Evolutionary conservation across 35 echinoderm and acorn worm species (phyloP).

Genomic region (Ophiothrix spiculata): DNA sequence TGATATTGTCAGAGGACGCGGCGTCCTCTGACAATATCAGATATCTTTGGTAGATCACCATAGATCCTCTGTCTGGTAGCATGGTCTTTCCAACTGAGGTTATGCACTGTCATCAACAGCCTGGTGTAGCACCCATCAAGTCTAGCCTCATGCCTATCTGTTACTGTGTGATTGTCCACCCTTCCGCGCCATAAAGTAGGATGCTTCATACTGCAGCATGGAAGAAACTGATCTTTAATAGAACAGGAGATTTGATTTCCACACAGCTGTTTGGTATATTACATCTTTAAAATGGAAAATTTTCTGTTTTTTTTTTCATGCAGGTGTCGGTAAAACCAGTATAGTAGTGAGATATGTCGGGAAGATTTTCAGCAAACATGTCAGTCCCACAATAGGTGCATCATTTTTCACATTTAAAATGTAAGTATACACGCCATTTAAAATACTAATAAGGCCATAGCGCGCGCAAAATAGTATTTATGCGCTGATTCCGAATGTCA

Average conservation of each 20-base stretch:
- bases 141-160: background rate
- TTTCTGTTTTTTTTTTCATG: background rate
- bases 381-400: slow-evolving; percentile 87
- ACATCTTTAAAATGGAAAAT: background rate
- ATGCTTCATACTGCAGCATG: background rate
- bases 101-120: no score
- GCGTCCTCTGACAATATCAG: no score
- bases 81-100: background rate
- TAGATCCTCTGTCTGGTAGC: no score
- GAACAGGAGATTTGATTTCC: background rate
- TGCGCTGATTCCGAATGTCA: no score
- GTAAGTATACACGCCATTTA: no score
- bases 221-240: background rate
- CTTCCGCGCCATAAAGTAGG: background rate
- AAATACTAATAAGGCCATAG: no score
- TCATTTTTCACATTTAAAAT: slow-evolving; percentile 99
- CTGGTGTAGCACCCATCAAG: no score
- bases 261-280: background rate
- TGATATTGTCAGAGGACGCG: no score
- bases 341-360: slow-evolving; percentile 91
- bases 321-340: slow-evolving; percentile 97
- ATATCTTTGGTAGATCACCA: background rate
- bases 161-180: background rate
- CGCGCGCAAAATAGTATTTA: no score
- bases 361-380: slow-evolving; percentile 84